Evolutionary conservation across 2,113 vertebrate species (phyloP).

Genomic region (Lipophrys pholis): DNA sequence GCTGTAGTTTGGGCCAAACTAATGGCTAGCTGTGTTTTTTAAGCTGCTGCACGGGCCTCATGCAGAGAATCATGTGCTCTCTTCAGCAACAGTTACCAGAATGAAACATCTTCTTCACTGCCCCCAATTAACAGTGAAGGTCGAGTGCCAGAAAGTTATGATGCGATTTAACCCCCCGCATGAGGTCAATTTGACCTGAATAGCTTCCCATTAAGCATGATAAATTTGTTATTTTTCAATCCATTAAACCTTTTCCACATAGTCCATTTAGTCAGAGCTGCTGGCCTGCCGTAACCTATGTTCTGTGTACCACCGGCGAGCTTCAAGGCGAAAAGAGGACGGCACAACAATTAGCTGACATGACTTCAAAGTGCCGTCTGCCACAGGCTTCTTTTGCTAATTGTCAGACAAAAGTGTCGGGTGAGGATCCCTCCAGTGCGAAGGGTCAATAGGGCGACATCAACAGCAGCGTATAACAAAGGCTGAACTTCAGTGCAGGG

Average conservation of each 20-base stretch:
- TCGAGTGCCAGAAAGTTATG: constrained; percentile 74
- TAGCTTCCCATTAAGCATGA: constrained; percentile 79
- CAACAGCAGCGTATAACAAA: constrained; percentile 58
- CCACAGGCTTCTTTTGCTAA: constrained; percentile 53
- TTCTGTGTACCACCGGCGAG: constrained; percentile 37
- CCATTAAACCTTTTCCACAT: constrained; percentile 75
- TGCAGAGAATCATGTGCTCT: constrained; percentile 73
- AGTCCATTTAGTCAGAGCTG: constrained; percentile 65
- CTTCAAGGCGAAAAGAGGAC: constrained; percentile 26
- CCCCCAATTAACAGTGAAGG: constrained; percentile 77
- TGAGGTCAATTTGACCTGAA: constrained; percentile 81
- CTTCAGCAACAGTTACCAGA: constrained; percentile 62
- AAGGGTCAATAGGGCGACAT: constrained; percentile 63
- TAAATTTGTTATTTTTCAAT: constrained; percentile 76
- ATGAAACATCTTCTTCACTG: constrained; percentile 72
- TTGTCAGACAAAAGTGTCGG: constrained; percentile 48
- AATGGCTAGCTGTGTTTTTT: constrained; percentile 53
- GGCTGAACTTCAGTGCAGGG: constrained; percentile 38
- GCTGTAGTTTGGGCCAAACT: constrained; percentile 14
- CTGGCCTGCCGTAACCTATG: not conserved
- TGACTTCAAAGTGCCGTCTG: constrained; percentile 68
- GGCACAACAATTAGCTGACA: constrained; percentile 56
- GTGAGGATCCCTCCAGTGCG: constrained; percentile 51
- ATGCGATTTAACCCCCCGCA: constrained; percentile 79
- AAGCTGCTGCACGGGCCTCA: constrained; percentile 36